Evolutionary conservation across 2,113 vertebrate species (phyloP).

Genomic region (Garra rufa): DNA sequence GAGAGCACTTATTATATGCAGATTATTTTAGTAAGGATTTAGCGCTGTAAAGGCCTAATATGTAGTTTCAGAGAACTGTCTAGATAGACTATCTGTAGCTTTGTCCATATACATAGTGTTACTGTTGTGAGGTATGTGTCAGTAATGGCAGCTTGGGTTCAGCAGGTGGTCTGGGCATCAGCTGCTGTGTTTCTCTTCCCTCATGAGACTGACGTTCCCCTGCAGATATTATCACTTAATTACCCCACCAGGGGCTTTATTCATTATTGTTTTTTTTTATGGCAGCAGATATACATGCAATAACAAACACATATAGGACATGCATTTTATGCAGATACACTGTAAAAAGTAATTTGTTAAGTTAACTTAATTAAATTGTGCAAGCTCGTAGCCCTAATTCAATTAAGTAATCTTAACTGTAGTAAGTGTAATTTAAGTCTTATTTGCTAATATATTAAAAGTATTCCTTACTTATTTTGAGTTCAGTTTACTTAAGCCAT

Average conservation of each 20-base stretch:
- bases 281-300: background rate
- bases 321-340: background rate
- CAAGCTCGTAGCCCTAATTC: too few relatives aligned
- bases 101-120: background rate
- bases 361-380: too few relatives aligned
- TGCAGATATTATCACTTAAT: slow-evolving; percentile 47
- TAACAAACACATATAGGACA: background rate
- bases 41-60: background rate
- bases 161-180: slow-evolving; percentile 48
- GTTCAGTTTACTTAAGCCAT: too few relatives aligned
- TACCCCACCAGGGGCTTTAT: slow-evolving; percentile 6
- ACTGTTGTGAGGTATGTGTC: background rate
- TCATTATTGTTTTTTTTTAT: slow-evolving; percentile 12
- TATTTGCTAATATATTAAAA: too few relatives aligned
- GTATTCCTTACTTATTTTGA: too few relatives aligned
- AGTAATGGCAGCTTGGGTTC: slow-evolving; percentile 53
- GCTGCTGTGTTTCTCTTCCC: slow-evolving; percentile 39
- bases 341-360: too few relatives aligned
- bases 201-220: slow-evolving; percentile 33
- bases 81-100: too few relatives aligned
- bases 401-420: too few relatives aligned
- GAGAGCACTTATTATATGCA: background rate
- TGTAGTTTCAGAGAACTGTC: background rate
- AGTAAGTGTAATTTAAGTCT: too few relatives aligned
- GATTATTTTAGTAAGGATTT: background rate